phyloP scores from a whole-genome alignment of 2,888 invertebrate genomes.

The Cryptus armator region DNA sequence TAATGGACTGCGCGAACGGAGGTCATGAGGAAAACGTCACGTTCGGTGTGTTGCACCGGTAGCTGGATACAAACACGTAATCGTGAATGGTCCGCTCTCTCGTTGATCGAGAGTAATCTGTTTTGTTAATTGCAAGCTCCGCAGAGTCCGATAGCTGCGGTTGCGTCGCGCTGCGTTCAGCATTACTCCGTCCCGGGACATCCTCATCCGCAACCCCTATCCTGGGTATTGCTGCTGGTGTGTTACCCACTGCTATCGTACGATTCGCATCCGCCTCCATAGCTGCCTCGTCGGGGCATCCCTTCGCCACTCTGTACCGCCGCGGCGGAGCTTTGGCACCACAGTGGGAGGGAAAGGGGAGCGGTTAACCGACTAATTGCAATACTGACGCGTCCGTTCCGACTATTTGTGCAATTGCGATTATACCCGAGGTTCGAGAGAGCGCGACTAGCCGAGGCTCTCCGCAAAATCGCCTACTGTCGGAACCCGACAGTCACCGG shows the following conservation, averaged over 20 bases:
- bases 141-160: constrained; percentile 81
- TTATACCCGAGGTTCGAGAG: constrained; percentile 75
- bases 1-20: too few species aligned
- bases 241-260: constrained; percentile 47
- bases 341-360: constrained; percentile 62
- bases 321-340: constrained; percentile 63
- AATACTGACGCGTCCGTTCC: constrained; percentile 80
- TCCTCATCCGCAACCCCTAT: constrained; percentile 60
- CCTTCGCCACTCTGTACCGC: constrained; percentile 48
- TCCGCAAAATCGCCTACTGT: constrained; percentile 34
- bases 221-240: constrained; percentile 26
- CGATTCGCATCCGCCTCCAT: constrained; percentile 49
- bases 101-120: constrained; percentile 83
- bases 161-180: constrained; percentile 78
- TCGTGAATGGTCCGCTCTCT: constrained; percentile 73
- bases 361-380: constrained; percentile 84
- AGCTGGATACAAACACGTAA: constrained; percentile 45
- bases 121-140: constrained; percentile 84
- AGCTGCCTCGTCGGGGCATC: constrained; percentile 48
- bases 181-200: constrained; percentile 72
- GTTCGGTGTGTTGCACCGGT: neutral
- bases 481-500: constrained; percentile 29
- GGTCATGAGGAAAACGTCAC: too few species aligned
- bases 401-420: constrained; percentile 81
- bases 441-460: constrained; percentile 61